phyloP scores from a whole-genome alignment of 2,113 vertebrate genomes.

The Gymnogyps californianus region DNA sequence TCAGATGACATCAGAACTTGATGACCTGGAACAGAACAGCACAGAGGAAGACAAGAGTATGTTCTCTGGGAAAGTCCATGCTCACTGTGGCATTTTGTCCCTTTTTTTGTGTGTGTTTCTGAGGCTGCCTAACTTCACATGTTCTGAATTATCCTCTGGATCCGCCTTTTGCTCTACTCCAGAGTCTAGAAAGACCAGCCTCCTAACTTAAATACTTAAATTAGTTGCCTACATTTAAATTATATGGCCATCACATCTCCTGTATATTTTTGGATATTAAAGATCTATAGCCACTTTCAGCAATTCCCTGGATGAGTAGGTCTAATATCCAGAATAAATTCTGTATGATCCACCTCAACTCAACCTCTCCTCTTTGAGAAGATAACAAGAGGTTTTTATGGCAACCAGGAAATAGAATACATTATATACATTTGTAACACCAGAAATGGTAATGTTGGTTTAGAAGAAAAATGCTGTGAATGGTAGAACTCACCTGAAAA shows the following conservation, averaged over 20 bases:
- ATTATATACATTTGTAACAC: background rate
- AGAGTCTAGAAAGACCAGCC: background rate
- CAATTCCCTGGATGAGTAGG: background rate
- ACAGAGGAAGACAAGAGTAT: background rate
- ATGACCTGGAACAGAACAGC: background rate
- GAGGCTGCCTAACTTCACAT: background rate
- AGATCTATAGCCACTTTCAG: background rate
- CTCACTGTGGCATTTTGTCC: background rate
- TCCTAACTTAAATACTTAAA: background rate
- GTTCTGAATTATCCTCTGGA: background rate
- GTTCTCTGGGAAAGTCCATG: background rate
- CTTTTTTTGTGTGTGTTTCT: background rate
- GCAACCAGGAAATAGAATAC: background rate
- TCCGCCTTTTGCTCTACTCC: background rate
- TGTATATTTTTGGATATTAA: background rate
- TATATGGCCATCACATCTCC: accelerated
- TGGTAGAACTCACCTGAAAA: background rate
- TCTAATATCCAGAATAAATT: background rate
- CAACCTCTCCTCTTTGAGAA: background rate
- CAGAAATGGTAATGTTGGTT: background rate
- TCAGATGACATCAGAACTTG: background rate
- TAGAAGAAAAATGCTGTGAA: background rate
- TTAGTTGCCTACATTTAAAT: background rate
- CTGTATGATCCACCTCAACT: background rate
- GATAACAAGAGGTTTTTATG: background rate